phyloP scores from a whole-genome alignment of 2,888 invertebrate genomes.

The Drosophila ustulata region DNA sequence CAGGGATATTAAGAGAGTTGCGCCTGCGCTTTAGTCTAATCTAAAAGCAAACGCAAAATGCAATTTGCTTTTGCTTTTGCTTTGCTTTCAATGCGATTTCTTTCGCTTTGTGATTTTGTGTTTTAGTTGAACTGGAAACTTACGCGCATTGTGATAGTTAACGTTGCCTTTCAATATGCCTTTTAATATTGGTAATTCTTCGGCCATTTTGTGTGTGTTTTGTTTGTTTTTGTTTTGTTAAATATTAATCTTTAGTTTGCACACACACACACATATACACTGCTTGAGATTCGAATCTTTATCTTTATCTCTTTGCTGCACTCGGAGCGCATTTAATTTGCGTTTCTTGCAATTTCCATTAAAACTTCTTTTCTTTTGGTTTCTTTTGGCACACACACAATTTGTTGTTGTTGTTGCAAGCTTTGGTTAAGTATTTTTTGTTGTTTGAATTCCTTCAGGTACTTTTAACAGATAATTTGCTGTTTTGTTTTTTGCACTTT shows the following conservation, averaged over 20 bases:
- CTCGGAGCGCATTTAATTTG: slow-evolving; percentile 49
- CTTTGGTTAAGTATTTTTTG: slow-evolving; percentile 58
- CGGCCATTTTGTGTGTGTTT: slow-evolving; percentile 89
- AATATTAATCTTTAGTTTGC: slow-evolving; percentile 10
- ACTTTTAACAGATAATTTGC: slow-evolving; percentile 43
- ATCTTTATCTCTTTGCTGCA: slow-evolving; percentile 32
- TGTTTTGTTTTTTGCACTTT: slow-evolving; percentile 54
- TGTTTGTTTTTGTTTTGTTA: slow-evolving; percentile 15
- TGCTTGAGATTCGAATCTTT: slow-evolving; percentile 45
- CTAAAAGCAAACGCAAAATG: not conserved
- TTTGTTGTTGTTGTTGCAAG: slow-evolving; percentile 24
- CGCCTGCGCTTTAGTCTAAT: not conserved
- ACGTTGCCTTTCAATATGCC: slow-evolving; percentile 96
- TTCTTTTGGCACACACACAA: slow-evolving; percentile 66
- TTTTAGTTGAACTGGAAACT: slow-evolving; percentile 86
- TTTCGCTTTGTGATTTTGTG: not conserved
- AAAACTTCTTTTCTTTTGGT: slow-evolving; percentile 37
- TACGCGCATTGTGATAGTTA: slow-evolving; percentile 97
- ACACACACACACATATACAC: slow-evolving; percentile 24
- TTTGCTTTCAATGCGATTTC: no score
- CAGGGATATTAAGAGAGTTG: slow-evolving; percentile 14
- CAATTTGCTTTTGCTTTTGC: not conserved
- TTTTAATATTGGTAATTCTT: slow-evolving; percentile 95
- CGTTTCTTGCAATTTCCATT: slow-evolving; percentile 51
- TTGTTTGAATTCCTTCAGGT: slow-evolving; percentile 28